Base-by-base conservation (phyloP, 2,797 vertebrate genomes). In the Rousettus madagascariensis region DNA sequence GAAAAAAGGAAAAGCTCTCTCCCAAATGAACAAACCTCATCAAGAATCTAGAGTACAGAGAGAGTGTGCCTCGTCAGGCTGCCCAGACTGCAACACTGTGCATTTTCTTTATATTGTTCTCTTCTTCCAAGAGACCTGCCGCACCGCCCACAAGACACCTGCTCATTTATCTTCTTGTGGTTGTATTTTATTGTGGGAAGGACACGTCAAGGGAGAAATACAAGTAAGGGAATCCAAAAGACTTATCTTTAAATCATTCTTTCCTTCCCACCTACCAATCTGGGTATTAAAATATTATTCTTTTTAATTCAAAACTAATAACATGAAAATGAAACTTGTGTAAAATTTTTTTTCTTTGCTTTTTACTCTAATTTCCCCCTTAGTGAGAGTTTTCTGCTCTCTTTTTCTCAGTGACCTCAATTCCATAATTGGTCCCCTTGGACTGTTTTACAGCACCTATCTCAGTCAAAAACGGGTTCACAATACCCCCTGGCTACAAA, bases 151-250 rank as follows among this genome's bases (percentile, higher is more conserved):
- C 59, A 43, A 55, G 92, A 68, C 30, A 26, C 33, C n/a, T 30
- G 94, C 87, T 94, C 88, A 68, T 95, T 92, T 95, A 82, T 95
- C 95, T 94, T 95, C 91, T 24, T 28, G 71, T 6, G 59, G 41
- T 68, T 92, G 79, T 75, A 36, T 94, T 91, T 82, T 85, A 66
- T 68, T 55, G 53, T 6, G 12, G 63, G 72, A 96, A 97, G 59
- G 92, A 68, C 80, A 71, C 80, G 94, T 92, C 88, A 93, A 95
- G 66, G 96, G 65, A 95, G 26, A 72, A 49, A 77, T 22, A 43
- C 72, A 84, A 79, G 86, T 11, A 79, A 87, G 9, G 13, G 36
- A 75, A 79, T 49, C 74, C 83, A 77, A 63, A 88, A 49, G 63
- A 26, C 63, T 33, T 5, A 22, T 26, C 51, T 83, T 80, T 24